Base-by-base conservation (phyloP, 2,113 vertebrate genomes). In the Elachura formosa region DNA sequence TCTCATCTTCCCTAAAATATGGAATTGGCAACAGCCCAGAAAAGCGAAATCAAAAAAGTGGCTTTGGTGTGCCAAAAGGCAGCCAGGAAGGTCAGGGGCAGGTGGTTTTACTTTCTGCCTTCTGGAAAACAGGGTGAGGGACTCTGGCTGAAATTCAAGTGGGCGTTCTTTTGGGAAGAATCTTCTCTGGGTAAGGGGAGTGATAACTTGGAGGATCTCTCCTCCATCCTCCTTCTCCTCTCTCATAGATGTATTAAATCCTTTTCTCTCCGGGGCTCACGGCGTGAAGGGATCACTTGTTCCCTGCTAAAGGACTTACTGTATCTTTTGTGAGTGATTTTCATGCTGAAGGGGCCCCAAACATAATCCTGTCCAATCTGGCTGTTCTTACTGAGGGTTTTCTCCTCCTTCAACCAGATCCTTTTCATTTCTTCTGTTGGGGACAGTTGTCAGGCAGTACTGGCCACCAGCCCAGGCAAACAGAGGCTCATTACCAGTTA, bases 271-370 rank as follows among this genome's bases (percentile, higher is more conserved):
- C 0, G 0, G 66, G 51, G 41, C 55, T 83, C 7, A 45, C 0
- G 0, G 46, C 1, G 1, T 69, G 62, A 93, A 93, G 88, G 67
- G 58, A 45, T 73, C 64, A 23, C 82, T 94, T 87, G 59, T 85
- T 83, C 64, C 54, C 51, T 41, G 33, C 34, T 28, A 77, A 80
- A 88, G 41, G 85, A 83, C 8, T 12, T 38, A 51, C 58, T 38
- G 38, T 56, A 73, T 51, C 92, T 94, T 95, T 93, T 93, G 90
- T 93, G 82, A 76, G 58, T 19, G 56, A 66, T 93, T 89, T 91
- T 89, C 78, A 80, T 80, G 90, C 75, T 80, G 24, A 87, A 73
- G 62, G 36, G 36, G 23, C 63, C 31, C 46, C 1, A 0, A 34
- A 58, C 67, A 12, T 85, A 83, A 87, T 90, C 94, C 82, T 62